phyloP scores from a whole-genome alignment of 2,888 invertebrate genomes.

The Sisyra nigra region DNA sequence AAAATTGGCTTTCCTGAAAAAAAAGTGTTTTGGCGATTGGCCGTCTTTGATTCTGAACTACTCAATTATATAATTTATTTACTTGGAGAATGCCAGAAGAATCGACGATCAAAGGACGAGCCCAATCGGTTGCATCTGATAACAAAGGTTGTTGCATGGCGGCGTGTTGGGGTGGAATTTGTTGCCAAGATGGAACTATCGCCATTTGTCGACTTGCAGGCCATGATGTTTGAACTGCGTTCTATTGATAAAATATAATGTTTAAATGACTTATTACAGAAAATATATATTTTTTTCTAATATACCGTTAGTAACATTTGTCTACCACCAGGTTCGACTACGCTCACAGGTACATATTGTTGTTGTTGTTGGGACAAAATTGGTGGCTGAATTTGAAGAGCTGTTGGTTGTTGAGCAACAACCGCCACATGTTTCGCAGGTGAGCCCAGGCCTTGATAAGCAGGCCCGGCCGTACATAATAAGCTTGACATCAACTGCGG shows the following conservation, averaged over 20 bases:
- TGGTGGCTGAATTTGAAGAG: constrained; percentile 64
- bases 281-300: constrained; percentile 10
- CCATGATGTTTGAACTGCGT: constrained; percentile 56
- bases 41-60: too few relatives aligned
- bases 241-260: constrained; percentile 20
- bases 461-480: constrained; percentile 59
- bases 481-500: constrained; percentile 88
- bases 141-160: constrained; percentile 43
- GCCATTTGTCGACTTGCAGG: constrained; percentile 63
- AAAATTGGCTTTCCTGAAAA: too few relatives aligned
- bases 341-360: constrained; percentile 86
- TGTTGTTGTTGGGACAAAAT: constrained; percentile 70
- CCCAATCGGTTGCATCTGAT: constrained; percentile 49
- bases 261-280: neutral
- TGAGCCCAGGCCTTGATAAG: constrained; percentile 58
- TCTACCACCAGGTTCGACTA: constrained; percentile 72
- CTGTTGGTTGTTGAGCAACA: constrained; percentile 41
- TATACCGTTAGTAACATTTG: constrained; percentile 60
- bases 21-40: too few relatives aligned
- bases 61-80: too few relatives aligned
- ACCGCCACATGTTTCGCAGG: constrained; percentile 56
- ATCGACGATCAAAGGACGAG: constrained; percentile 60
- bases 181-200: constrained; percentile 72
- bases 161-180: constrained; percentile 45
- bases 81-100: constrained; percentile 57